A percentile compares a stretch with the other conserved stretches of the same genome.
Evolutionary conservation across 2,797 vertebrate genomes (phyloP).

Genomic region (Pseudochromis fuscus): DNA sequence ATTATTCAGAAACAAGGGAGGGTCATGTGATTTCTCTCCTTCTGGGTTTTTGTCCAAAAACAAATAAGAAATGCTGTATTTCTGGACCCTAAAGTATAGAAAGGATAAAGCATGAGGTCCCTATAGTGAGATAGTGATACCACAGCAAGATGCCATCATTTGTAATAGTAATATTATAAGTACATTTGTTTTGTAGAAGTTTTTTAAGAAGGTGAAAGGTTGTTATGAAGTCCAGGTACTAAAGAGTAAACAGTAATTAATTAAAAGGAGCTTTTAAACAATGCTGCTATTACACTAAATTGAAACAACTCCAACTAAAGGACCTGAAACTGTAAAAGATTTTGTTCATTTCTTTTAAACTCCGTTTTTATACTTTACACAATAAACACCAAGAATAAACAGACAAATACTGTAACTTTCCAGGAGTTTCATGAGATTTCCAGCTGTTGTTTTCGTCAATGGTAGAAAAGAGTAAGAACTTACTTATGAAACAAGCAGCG

Average conservation of each 20-base stretch:
- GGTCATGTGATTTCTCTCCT: conserved; percentile 80
- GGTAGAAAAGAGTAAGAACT: conserved; percentile 16
- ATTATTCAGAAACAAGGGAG: conserved; percentile 69
- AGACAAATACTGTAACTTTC: too few relatives aligned
- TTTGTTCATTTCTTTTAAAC: too few relatives aligned
- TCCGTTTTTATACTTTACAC: too few relatives aligned
- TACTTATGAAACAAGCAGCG: conserved; percentile 79
- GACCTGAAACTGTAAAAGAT: too few relatives aligned
- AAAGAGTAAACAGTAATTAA: background rate
- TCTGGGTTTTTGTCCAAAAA: too few relatives aligned
- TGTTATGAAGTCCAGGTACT: background rate
- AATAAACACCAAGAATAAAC: too few relatives aligned
- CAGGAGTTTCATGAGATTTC: background rate
- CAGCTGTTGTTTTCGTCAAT: background rate
- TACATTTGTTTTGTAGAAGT: background rate
- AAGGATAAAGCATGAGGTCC: too few relatives aligned
- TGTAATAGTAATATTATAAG: background rate
- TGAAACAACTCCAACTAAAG: too few relatives aligned
- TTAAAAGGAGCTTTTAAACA: background rate
- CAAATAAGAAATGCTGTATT: conserved; percentile 5
- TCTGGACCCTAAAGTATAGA: background rate
- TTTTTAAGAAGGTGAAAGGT: background rate
- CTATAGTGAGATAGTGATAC: background rate
- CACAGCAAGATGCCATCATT: background rate
- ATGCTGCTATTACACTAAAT: too few relatives aligned